phyloP scores from a whole-genome alignment of 2,113 vertebrate species.

The Lagopus muta region DNA sequence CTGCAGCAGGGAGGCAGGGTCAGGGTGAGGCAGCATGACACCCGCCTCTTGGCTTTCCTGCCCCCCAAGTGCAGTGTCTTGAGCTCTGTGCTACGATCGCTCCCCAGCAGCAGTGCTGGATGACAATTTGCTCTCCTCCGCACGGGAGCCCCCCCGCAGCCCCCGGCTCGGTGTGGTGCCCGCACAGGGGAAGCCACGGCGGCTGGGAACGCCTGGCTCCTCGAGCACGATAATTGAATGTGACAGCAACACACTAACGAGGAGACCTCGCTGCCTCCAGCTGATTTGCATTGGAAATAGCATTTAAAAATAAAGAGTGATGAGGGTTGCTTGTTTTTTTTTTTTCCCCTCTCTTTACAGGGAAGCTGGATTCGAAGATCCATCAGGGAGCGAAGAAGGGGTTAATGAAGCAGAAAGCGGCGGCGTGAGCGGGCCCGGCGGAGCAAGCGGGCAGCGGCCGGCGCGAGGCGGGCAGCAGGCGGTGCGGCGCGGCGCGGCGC shows the following conservation, averaged over 20 bases:
- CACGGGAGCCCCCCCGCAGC: background rate
- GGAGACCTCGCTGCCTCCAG: slow-evolving; percentile 71
- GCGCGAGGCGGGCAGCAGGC: background rate
- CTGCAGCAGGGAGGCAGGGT: background rate
- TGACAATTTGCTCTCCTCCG: slow-evolving; percentile 32
- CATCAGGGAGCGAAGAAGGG: slow-evolving; percentile 97
- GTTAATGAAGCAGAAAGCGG: slow-evolving; percentile 87
- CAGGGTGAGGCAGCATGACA: fast-evolving
- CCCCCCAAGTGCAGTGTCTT: background rate
- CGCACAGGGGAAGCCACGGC: slow-evolving; percentile 25
- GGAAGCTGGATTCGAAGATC: slow-evolving; percentile 95
- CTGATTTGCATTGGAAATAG: slow-evolving; percentile 82
- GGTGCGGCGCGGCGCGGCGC: background rate
- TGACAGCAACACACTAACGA: slow-evolving; percentile 77
- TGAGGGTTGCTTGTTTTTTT: slow-evolving; percentile 2
- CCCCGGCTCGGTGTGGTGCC: slow-evolving; percentile 36
- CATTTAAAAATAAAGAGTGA: slow-evolving; percentile 72
- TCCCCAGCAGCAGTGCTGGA: slow-evolving; percentile 1
- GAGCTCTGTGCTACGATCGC: background rate
- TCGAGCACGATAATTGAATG: slow-evolving; percentile 76
- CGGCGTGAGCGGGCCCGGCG: slow-evolving; percentile 2
- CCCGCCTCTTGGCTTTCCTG: background rate
- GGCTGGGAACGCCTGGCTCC: slow-evolving; percentile 65
- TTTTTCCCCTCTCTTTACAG: slow-evolving; percentile 67
- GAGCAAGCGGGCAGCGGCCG: no score